Base-by-base conservation (phyloP, 2,113 vertebrate genomes). In the Pipra filicauda region DNA sequence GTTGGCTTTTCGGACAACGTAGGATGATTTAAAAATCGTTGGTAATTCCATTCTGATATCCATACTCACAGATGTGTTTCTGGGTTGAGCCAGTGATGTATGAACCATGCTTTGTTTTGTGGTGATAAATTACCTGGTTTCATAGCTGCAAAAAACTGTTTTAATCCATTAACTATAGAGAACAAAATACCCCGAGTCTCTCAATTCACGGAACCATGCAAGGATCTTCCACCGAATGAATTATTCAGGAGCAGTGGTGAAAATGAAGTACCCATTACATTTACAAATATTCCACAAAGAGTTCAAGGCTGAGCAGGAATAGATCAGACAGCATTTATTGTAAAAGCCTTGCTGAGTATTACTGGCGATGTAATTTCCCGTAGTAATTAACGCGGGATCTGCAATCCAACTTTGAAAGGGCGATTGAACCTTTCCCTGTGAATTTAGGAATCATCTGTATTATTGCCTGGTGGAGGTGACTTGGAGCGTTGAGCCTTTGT, bases 231-330 rank as follows among this genome's bases (percentile, higher is more conserved):
- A 70, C 27, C 24, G 11, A 15, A 88, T 97, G 94, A 96, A 96
- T 97, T 96, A 97, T 96, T 96, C 95, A 97, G 90, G 75, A 95
- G 93, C 72, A 69, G 80, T 27, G 76, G 85, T 75, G 85, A 84
- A 95, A 88, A 83, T 81, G 79, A 67, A 96, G 76, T 96, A 94
- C 89, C 96, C 93, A 94, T 97, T 97, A 93, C 88, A 72, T 97
- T 95, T 95, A 96, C 93, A 97, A 88, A 93, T 94, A 97, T 97
- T 96, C 92, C 85, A 94, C 80, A 90, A 79, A 96, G 92, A 97
- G 96, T 92, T 65, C 91, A 89, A 75, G 95, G 94, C 92, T 93
- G 90, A 94, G 90, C 91, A 92, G 65, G 93, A 92, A 84, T 21
- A 96, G 96, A 96, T 94, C 85, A 93, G 85, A 88, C 80, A 88